Percentiles rank a stretch among this genome's conserved stretches.
Conservation (phyloP, 2,113 vertebrate genomes). For the Cichladusa arquata region DNA sequence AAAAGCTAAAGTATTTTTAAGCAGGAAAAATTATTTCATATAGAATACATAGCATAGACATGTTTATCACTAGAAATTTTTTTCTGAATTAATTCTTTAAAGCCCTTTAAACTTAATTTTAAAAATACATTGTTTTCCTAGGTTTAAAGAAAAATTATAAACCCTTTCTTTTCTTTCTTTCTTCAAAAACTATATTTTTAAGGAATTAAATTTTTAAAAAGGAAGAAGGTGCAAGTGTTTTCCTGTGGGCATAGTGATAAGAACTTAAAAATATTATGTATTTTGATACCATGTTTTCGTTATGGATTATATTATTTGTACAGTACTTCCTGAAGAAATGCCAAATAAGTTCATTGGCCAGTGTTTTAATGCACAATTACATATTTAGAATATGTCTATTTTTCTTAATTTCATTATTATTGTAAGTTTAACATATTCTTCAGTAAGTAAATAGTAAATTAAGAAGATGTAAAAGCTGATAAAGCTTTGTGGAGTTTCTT, state of each 20-base stretch:
- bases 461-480: background rate
- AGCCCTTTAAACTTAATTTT: background rate
- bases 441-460: background rate
- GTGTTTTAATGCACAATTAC: background rate
- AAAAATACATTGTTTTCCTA: background rate
- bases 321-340: background rate
- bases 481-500: background rate
- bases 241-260: background rate
- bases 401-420: background rate
- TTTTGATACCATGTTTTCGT: background rate
- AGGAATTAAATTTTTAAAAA: background rate
- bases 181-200: background rate
- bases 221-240: background rate
- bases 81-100: background rate
- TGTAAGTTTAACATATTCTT: background rate
- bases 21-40: background rate
- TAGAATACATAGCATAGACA: background rate
- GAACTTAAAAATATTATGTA: background rate
- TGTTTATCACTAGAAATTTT: background rate
- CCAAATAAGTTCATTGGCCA: background rate
- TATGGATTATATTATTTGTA: background rate
- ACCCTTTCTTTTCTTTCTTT: background rate
- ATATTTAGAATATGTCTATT: background rate
- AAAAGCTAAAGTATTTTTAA: background rate
- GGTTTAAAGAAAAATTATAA: background rate